These are phyloP conservation scores for Meteorus sp. DNA, from an alignment of 1,140 invertebrate species.

Conservation along the genomic window DNA sequence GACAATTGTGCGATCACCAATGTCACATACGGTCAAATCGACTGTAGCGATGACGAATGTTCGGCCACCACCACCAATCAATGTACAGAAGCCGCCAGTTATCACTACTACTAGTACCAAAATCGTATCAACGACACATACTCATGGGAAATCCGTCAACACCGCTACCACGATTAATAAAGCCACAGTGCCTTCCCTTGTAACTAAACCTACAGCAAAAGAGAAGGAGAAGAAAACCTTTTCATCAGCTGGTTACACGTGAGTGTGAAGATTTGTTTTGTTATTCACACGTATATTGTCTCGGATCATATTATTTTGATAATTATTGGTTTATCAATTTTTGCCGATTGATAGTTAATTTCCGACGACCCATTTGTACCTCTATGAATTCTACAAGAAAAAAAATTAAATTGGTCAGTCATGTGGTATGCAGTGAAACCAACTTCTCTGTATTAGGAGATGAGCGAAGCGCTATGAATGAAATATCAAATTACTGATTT, in stretches of 20 bases:
- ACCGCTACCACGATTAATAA: conserved; percentile 51
- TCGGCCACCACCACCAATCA: conserved; percentile 43
- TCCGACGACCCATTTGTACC: no score
- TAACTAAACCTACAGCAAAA: conserved; percentile 58
- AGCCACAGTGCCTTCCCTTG: conserved; percentile 56
- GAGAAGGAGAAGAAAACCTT: conserved; percentile 70
- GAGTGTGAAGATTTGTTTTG: conserved; percentile 31
- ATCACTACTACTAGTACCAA: conserved; percentile 42
- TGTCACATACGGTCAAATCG: conserved; percentile 48
- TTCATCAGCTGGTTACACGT: conserved; percentile 61
- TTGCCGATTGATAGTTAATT: no score
- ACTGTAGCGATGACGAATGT: conserved; percentile 44
- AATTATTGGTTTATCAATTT: no score
- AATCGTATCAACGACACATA: conserved; percentile 38
- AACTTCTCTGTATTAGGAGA: no score
- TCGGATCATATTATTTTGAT: conserved; percentile 19
- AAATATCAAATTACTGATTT: no score
- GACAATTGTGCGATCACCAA: conserved; percentile 44
- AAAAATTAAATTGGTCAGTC: no score
- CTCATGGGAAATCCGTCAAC: conserved; percentile 50
- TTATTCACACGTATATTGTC: background rate
- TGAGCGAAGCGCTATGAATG: no score
- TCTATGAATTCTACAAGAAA: no score
- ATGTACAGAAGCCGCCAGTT: conserved; percentile 41
- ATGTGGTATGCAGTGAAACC: no score